Conservation (phyloP, 2,113 vertebrate species). For the Solenodon paradoxus region DNA sequence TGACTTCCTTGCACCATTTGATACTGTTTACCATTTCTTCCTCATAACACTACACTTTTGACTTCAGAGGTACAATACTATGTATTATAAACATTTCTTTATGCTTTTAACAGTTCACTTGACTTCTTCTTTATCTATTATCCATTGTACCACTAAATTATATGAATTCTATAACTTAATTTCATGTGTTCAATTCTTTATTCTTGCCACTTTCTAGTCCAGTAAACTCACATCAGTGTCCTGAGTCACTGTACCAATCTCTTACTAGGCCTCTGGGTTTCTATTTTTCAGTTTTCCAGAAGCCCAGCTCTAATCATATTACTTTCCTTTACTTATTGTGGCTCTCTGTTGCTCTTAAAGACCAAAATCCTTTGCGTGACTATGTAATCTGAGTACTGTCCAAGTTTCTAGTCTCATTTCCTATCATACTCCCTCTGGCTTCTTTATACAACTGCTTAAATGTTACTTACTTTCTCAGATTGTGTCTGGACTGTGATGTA, state of each 20-base stretch:
- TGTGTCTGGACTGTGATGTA: background rate
- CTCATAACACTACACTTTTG: background rate
- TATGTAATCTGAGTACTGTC: background rate
- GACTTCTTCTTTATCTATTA: background rate
- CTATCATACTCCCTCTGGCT: background rate
- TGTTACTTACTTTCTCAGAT: background rate
- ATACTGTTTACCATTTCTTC: background rate
- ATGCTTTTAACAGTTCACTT: background rate
- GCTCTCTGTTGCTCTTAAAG: background rate
- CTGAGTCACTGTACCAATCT: background rate
- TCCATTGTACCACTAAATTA: background rate
- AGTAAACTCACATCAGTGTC: background rate
- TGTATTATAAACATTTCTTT: background rate
- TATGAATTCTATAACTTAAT: background rate
- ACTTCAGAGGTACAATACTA: background rate
- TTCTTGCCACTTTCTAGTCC: background rate
- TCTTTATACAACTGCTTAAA: background rate
- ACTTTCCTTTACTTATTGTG: background rate
- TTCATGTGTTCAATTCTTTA: background rate
- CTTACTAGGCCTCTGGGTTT: background rate
- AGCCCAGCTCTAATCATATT: background rate
- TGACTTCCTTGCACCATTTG: background rate
- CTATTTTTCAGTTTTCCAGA: background rate
- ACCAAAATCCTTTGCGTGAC: background rate
- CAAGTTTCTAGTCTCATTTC: background rate